Percentiles rank a stretch among this genome's conserved stretches.
phyloP scores from a whole-genome alignment of 1,140 invertebrate genomes.

The Heliconius congener region DNA sequence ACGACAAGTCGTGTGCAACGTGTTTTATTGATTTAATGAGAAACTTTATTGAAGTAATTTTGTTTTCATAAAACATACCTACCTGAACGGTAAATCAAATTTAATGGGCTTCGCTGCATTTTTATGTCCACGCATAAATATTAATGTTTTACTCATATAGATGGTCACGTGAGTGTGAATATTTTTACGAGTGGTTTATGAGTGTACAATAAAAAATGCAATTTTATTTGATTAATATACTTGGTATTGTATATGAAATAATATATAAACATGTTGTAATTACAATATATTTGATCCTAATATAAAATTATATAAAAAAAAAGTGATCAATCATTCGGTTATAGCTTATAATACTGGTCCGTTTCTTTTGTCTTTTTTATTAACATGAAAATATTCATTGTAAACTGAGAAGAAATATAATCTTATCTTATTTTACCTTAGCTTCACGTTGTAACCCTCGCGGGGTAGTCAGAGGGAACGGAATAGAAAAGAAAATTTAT shows the following conservation, averaged over 20 bases:
- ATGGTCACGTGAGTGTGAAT: slow-evolving; percentile 22
- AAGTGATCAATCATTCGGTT: no score
- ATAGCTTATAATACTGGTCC: no score
- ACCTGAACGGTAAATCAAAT: slow-evolving; percentile 42
- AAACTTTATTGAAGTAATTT: slow-evolving; percentile 44
- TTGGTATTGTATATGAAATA: background rate
- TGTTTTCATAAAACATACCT: slow-evolving; percentile 44
- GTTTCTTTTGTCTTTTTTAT: no score
- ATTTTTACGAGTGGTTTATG: slow-evolving; percentile 17
- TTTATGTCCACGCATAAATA: slow-evolving; percentile 33
- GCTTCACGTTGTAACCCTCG: no score
- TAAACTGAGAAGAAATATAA: no score
- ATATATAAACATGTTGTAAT: no score
- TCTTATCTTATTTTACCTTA: no score
- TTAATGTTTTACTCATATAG: slow-evolving; percentile 29
- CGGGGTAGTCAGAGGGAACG: no score
- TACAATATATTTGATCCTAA: no score
- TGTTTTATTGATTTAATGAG: slow-evolving; percentile 41
- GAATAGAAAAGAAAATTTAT: no score
- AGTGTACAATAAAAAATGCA: background rate
- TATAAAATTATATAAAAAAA: no score
- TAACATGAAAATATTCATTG: no score
- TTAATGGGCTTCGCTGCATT: slow-evolving; percentile 39
- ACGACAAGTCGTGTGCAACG: slow-evolving; percentile 19
- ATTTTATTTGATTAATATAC: background rate